Percentiles rank a stretch among this genome's conserved stretches.
Evolutionary conservation across 2,797 vertebrate species (phyloP).

Genomic region (Pogonophryne albipinna): DNA sequence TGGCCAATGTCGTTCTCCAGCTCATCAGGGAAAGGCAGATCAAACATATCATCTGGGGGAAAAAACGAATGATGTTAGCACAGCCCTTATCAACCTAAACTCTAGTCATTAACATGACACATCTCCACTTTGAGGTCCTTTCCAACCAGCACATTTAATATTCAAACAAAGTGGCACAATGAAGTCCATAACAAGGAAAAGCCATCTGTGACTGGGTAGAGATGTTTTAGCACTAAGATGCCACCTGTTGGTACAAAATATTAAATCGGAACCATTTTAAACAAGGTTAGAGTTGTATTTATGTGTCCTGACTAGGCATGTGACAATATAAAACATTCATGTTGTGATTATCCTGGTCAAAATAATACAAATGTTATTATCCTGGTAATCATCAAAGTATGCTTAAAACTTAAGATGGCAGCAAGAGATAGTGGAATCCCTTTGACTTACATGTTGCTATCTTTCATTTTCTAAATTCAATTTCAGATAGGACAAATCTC

Average conservation of each 20-base stretch:
- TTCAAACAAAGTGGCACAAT: not conserved
- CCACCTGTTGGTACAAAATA: conserved; percentile 40
- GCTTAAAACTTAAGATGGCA: too few species aligned
- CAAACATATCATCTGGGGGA: conserved; percentile 88
- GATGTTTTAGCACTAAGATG: conserved; percentile 7
- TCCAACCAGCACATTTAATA: not conserved
- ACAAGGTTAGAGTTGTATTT: not conserved
- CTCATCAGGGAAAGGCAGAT: conserved; percentile 87
- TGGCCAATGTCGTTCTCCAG: conserved; percentile 96
- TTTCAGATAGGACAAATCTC: too few species aligned
- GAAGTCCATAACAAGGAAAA: too few species aligned
- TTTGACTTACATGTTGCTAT: too few species aligned
- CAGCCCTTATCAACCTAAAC: not conserved
- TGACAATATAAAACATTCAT: too few species aligned
- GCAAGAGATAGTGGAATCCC: too few species aligned
- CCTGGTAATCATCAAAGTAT: too few species aligned
- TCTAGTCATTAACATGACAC: not conserved
- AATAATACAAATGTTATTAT: too few species aligned
- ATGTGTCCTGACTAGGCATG: not conserved
- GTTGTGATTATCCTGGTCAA: too few species aligned
- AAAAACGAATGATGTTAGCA: not conserved
- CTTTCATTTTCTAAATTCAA: too few species aligned
- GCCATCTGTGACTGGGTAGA: not conserved
- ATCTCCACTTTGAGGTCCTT: not conserved
- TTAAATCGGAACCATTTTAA: not conserved